Evolutionary conservation across 30 jellyfish, hydroid and myxozoan genomes (phyloP), one percentile per base, ranked within the genome.

Genomic region (Rhopilema esculentum): DNA sequence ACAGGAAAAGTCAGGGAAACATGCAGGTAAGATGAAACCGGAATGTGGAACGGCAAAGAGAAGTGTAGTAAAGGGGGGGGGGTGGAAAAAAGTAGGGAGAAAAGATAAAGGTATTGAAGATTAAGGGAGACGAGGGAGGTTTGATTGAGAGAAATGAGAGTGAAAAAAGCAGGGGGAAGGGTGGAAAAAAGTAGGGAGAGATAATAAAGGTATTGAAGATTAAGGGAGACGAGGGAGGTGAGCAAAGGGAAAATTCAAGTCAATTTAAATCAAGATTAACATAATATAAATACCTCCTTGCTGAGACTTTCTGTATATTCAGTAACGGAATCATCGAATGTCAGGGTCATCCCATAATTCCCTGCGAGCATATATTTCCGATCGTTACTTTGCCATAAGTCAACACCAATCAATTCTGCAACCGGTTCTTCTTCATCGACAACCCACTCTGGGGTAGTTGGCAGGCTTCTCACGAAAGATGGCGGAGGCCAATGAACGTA

Each of bases 401-500:
- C 96, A 12, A 93, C 92, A n/a, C 97, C 98, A 64, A 93, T 82
- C 40, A 93, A 50, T 33, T 74, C 88, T 4, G 88, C 82, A 12
- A 89, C 96, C 31, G 67, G 83, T 48, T 83, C 82, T 16, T 81
- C 94, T 19, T 93, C 95, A 72, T 89, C 97, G 33, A 93, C 98
- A 28, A 89, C 89, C 98, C 98, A 93, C 40, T 93, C 94, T 48
- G 98, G 98, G 27, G 98, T 93, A 29, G 71, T 69, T 0, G 98
- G 98, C 21, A 83, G 66, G 16, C 91, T 65, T 40, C 89, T 70
- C 25, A 87, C 97, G 75, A 80, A 93, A 7, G 96, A 71, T n/a
- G 98, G 97, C 51, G 81, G 90, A 27, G 98, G 98, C 96, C 97
- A 93, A 68, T 93, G 98, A 17, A 89, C 97, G 65, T 93, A 88